These are phyloP conservation scores for Rhyacophila brunnea DNA, from an alignment of 1,140 invertebrate genomes.

Conservation along the genomic window DNA sequence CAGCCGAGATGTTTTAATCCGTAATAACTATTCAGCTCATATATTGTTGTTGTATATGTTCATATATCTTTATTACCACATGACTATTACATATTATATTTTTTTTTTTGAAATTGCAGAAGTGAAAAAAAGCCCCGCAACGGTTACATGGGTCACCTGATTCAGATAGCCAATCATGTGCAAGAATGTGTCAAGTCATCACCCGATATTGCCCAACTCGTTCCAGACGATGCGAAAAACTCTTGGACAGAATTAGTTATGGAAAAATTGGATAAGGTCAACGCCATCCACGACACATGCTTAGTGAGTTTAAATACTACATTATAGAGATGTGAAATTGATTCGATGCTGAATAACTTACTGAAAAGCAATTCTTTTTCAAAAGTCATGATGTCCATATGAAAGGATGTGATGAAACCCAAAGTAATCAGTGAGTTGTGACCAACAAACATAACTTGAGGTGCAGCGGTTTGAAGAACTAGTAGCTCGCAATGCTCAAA, in stretches of 20 bases:
- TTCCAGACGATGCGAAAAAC: slow-evolving; percentile 8
- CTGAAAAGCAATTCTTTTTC: no score
- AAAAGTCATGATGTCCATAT: no score
- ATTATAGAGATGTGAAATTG: not conserved
- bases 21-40: no score
- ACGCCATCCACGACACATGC: slow-evolving; percentile 20
- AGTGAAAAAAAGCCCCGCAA: slow-evolving; percentile 40
- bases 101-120: slow-evolving; percentile 36
- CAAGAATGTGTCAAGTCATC: slow-evolving; percentile 7
- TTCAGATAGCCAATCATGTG: slow-evolving; percentile 38
- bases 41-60: no score
- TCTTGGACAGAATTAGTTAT: slow-evolving; percentile 13
- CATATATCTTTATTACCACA: no score
- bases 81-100: slow-evolving; percentile 14
- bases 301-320: slow-evolving; percentile 15
- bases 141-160: slow-evolving; percentile 57
- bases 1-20: no score
- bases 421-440: no score
- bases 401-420: no score
- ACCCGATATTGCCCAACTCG: slow-evolving; percentile 5
- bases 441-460: no score
- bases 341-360: no score
- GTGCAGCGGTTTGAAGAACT: no score
- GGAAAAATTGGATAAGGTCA: slow-evolving; percentile 22
- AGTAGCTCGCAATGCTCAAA: no score